Base-by-base conservation (phyloP, 2,113 vertebrate genomes). In the Nycticorax nycticorax region DNA sequence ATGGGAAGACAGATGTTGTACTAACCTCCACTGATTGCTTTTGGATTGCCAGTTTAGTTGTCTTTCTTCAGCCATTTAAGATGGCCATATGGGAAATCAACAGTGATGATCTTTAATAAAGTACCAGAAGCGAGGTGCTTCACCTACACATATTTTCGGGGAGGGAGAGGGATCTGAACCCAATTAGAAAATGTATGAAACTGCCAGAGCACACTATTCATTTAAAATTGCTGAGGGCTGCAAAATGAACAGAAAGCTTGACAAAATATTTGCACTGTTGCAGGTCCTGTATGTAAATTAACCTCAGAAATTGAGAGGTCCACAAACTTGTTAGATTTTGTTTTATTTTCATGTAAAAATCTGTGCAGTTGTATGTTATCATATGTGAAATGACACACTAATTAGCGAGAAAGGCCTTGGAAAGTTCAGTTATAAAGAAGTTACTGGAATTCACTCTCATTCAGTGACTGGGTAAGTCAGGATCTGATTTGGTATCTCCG, bases 11-110 rank as follows among this genome's bases (percentile, higher is more conserved):
- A 97, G 94, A 89, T 97, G 93, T 94, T 96, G 43, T 79, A 12
- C 39, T 88, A 94, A 96, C 85, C 86, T 97, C 55, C n/a, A 45
- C 83, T 96, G 91, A 96, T 93, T 91, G 77, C 78, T 78, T 96
- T 87, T 75, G 96, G 66, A 95, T 94, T 89, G 56, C 77, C 41
- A 48, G 50, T 91, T 96, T 83, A 88, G 52, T 81, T 96, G 75
- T 50, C 92, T 92, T 60, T 92, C 85, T 94, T 95, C 75, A 66
- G 23, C 47, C 60, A 84, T 74, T 79, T 97, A 59, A 64, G 83
- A 47, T 76, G 53, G 67, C 72, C 92, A 82, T 63, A 30, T 85
- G 82, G 96, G 92, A 96, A 96, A 96, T 97, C 85, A 96, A 55
- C 86, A 91, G 52, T 82, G 77, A 72, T 69, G 64, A 91, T 94